phyloP scores from a whole-genome alignment of 2,797 vertebrate species.

The Hyperoplus lanceolatus region DNA sequence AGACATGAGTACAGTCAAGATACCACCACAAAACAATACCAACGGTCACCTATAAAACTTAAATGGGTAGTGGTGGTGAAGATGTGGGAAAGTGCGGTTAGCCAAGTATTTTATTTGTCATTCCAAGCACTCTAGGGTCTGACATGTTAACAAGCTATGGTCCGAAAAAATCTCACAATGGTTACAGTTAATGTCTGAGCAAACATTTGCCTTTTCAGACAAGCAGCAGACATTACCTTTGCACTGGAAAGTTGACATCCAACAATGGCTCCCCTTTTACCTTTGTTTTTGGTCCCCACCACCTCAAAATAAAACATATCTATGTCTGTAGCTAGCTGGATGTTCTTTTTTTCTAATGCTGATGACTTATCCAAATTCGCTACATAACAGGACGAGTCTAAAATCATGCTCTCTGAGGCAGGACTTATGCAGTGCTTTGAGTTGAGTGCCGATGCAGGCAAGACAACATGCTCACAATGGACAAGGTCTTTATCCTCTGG shows the following conservation, averaged over 20 bases:
- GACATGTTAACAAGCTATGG: not conserved
- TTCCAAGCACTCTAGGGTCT: conserved; percentile 20
- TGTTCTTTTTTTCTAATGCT: not conserved
- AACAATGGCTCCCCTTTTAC: not conserved
- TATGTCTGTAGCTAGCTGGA: not conserved
- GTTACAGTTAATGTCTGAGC: not conserved
- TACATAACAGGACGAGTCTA: not conserved
- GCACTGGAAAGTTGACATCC: not conserved
- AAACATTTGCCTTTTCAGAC: not conserved
- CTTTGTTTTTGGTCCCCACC: not conserved
- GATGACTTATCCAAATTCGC: not conserved
- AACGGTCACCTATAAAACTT: conserved; percentile 24
- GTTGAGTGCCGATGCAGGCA: not conserved
- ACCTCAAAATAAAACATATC: not conserved
- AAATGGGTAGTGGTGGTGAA: conserved; percentile 32
- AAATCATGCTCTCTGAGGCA: not conserved
- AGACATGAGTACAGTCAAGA: conserved; percentile 8
- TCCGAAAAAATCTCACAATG: conserved; percentile 4
- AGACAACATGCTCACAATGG: not conserved
- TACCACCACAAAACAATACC: conserved; percentile 30
- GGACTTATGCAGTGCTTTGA: not conserved
- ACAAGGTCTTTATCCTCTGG: not conserved
- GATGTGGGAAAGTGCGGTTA: conserved; percentile 20
- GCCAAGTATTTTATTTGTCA: conserved; percentile 27
- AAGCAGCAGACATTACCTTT: not conserved